phyloP scores from a whole-genome alignment of 2,888 invertebrate genomes.

The Cheilosia variabilis region DNA sequence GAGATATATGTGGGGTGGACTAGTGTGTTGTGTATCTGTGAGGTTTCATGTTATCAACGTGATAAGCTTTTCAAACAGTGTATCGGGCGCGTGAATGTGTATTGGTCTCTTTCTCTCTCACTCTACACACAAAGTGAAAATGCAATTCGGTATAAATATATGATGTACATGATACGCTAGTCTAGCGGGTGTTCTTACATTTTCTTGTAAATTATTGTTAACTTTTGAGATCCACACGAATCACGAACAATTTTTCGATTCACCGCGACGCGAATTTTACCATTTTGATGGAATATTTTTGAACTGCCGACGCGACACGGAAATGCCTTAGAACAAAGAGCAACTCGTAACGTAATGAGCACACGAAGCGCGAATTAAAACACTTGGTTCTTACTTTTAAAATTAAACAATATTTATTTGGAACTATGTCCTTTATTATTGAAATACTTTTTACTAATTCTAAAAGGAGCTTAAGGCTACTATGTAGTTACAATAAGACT shows the following conservation, averaged over 20 bases:
- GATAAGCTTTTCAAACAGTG: constrained; percentile 57
- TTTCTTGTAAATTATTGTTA: constrained; percentile 12
- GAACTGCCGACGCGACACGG: background rate
- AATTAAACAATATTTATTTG: too few species aligned
- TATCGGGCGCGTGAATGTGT: constrained; percentile 3
- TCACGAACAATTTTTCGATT: background rate
- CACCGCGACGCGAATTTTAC: background rate
- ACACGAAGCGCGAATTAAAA: too few species aligned
- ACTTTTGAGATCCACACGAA: constrained; percentile 1
- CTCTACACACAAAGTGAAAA: constrained; percentile 28
- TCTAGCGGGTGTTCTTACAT: constrained; percentile 45
- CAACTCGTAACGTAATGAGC: constrained; percentile 12
- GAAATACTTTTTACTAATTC: too few species aligned
- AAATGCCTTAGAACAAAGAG: background rate
- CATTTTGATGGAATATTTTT: constrained; percentile 20
- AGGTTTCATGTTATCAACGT: constrained; percentile 48
- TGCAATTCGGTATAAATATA: constrained; percentile 29
- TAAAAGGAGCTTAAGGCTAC: too few species aligned
- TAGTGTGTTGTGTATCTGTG: constrained; percentile 35
- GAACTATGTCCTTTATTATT: too few species aligned
- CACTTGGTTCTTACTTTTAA: too few species aligned
- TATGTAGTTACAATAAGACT: too few species aligned
- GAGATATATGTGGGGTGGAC: constrained; percentile 23
- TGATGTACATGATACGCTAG: constrained; percentile 15
- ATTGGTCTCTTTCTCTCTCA: constrained; percentile 20